Evolutionary conservation across 37 sponge, comb jelly and placozoan species (phyloP).

Genomic region (Haliclona indistincta): DNA sequence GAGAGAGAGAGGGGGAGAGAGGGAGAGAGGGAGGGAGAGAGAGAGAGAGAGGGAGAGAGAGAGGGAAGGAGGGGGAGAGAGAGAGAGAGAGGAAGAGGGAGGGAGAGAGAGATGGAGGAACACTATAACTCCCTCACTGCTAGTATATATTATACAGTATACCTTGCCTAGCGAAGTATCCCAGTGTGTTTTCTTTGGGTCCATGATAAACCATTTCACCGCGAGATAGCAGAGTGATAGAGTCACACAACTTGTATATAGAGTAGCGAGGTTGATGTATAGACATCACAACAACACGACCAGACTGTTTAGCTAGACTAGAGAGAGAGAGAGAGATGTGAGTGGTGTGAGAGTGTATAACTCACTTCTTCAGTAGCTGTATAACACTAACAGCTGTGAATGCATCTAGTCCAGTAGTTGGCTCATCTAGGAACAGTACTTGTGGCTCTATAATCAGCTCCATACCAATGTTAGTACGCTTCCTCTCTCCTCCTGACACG

Average conservation of each 20-base stretch:
- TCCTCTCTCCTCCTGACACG: slow-evolving; percentile 89
- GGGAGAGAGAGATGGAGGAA: slow-evolving; percentile 4
- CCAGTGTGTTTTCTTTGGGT: slow-evolving; percentile 23
- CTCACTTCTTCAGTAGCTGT: slow-evolving; percentile 66
- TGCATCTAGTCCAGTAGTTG: slow-evolving; percentile 90
- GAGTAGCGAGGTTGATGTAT: slow-evolving; percentile 90
- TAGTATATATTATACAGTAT: background rate
- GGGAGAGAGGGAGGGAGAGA: slow-evolving; percentile 8
- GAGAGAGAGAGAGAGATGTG: background rate
- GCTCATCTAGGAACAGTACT: slow-evolving; percentile 88
- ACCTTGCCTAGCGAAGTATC: slow-evolving; percentile 51
- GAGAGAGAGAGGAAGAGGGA: slow-evolving; percentile 12
- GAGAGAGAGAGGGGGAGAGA: background rate
- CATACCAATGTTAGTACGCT: slow-evolving; percentile 92
- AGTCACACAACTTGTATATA: slow-evolving; percentile 74
- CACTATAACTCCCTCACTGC: background rate
- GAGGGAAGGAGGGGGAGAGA: slow-evolving; percentile 22
- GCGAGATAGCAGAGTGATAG: slow-evolving; percentile 67
- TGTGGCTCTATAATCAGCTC: slow-evolving; percentile 84
- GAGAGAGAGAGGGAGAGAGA: slow-evolving; percentile 5
- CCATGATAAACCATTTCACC: slow-evolving; percentile 78
- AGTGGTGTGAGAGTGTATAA: background rate
- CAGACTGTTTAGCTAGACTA: slow-evolving; percentile 31
- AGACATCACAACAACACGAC: slow-evolving; percentile 60
- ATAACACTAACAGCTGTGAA: slow-evolving; percentile 81